A percentile compares a stretch with the other conserved stretches of the same genome.
Conservation (phyloP, 2,888 invertebrate species). For the Lissocephala sabroskyi region DNA sequence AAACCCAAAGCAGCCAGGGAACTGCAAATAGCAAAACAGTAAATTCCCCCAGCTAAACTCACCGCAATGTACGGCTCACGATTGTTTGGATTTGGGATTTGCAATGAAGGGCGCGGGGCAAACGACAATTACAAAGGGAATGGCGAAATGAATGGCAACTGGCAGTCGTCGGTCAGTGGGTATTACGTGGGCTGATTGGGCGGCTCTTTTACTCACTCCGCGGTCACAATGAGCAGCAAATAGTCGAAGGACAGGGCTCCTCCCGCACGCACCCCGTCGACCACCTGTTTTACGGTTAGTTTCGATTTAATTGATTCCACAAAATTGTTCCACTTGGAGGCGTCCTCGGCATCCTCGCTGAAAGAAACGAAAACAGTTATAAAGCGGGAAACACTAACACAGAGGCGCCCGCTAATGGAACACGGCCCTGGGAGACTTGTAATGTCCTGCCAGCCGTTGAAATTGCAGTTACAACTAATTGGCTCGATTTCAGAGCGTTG, state of each 20-base stretch:
- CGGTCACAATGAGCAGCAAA: constrained; percentile 83
- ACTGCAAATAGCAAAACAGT: constrained; percentile 73
- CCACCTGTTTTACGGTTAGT: constrained; percentile 87
- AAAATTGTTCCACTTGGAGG: constrained; percentile 80
- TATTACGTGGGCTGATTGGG: background rate
- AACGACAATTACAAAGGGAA: no score
- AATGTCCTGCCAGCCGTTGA: background rate
- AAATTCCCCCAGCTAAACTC: no score
- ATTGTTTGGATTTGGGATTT: constrained; percentile 12
- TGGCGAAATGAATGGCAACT: no score
- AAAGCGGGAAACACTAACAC: constrained; percentile 25
- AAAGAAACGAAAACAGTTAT: constrained; percentile 27
- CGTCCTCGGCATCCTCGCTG: constrained; percentile 73
- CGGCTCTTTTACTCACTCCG: constrained; percentile 81
- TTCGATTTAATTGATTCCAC: constrained; percentile 85
- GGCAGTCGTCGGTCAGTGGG: no score
- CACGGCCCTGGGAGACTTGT: no score
- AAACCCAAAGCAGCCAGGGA: constrained; percentile 87
- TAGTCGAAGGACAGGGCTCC: constrained; percentile 88
- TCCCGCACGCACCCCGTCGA: constrained; percentile 82
- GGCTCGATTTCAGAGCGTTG: background rate
- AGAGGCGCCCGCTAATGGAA: constrained; percentile 10
- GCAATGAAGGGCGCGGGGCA: constrained; percentile 1
- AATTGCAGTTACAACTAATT: constrained; percentile 12
- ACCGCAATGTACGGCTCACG: background rate